Conservation (phyloP, 2,888 invertebrate species). For the Galerucella nymphaeae region DNA sequence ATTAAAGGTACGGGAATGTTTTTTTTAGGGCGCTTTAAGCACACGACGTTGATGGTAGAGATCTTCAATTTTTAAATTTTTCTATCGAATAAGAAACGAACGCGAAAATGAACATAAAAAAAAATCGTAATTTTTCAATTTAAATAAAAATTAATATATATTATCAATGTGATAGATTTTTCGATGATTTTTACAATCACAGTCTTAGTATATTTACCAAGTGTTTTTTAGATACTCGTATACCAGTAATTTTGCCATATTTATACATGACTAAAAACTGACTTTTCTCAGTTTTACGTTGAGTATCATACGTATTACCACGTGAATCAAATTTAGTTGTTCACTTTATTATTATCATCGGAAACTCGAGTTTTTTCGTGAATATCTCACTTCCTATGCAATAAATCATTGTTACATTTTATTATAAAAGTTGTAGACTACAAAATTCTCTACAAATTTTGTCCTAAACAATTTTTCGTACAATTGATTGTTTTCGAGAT, state of each 20-base stretch:
- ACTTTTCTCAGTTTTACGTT: slow-evolving; percentile 57
- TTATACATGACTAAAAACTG: slow-evolving; percentile 59
- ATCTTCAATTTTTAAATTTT: too few species aligned
- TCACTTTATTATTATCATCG: neutral
- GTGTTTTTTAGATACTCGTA: slow-evolving; percentile 67
- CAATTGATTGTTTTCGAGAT: neutral
- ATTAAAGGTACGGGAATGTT: neutral
- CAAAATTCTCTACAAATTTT: slow-evolving; percentile 2
- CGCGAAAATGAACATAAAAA: slow-evolving; percentile 41
- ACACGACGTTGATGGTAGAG: too few species aligned
- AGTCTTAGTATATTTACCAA: slow-evolving; percentile 68
- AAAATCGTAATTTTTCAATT: slow-evolving; percentile 51
- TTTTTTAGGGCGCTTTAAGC: too few species aligned
- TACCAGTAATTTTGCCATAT: slow-evolving; percentile 66
- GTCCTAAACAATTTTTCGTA: neutral
- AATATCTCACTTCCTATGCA: too few species aligned
- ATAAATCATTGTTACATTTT: neutral
- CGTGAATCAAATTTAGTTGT: slow-evolving; percentile 16
- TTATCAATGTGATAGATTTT: slow-evolving; percentile 74
- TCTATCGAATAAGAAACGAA: slow-evolving; percentile 44
- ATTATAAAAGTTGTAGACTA: neutral
- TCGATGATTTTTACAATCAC: slow-evolving; percentile 77
- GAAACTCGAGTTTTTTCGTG: too few species aligned
- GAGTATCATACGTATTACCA: slow-evolving; percentile 49
- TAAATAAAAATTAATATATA: slow-evolving; percentile 53